Evolutionary conservation across 2,888 invertebrate species (phyloP).

Genomic region (Opisthograptis luteolata): DNA sequence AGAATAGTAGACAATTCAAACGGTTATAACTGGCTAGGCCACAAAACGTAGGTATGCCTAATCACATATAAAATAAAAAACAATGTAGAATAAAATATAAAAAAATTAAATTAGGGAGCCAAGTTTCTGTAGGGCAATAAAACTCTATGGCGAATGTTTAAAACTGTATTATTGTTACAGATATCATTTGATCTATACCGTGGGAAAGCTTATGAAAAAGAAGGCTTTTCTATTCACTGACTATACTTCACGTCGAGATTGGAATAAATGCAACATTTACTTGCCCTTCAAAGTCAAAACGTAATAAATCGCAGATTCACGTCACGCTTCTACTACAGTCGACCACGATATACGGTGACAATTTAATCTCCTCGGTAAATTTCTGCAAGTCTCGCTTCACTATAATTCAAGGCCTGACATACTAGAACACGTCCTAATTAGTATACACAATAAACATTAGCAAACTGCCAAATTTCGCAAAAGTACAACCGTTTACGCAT

Average conservation of each 20-base stretch:
- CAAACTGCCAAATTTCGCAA: constrained; percentile 45
- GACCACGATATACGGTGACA: constrained; percentile 46
- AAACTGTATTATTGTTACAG: too few species aligned
- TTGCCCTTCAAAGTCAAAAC: constrained; percentile 39
- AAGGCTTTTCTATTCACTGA: too few species aligned
- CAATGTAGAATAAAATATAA: too few species aligned
- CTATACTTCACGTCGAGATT: background rate
- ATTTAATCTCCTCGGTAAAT: constrained; percentile 45
- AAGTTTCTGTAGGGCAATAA: too few species aligned
- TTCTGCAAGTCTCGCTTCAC: constrained; percentile 17
- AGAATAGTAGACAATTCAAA: too few species aligned
- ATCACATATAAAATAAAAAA: too few species aligned
- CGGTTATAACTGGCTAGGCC: too few species aligned
- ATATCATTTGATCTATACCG: too few species aligned
- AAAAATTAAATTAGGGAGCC: too few species aligned
- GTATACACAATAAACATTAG: constrained; percentile 45
- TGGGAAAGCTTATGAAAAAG: too few species aligned
- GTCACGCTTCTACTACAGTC: constrained; percentile 41
- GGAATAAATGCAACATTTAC: constrained; percentile 21
- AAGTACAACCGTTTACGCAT: constrained; percentile 24
- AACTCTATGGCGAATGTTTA: too few species aligned
- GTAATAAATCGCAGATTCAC: constrained; percentile 40
- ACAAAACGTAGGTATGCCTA: too few species aligned
- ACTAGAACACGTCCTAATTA: constrained; percentile 52
- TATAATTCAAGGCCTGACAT: constrained; percentile 48